Evolutionary conservation across 2,113 vertebrate genomes (phyloP), one percentile per base, ranked within the genome.

Genomic region (Corvus moneduloides): DNA sequence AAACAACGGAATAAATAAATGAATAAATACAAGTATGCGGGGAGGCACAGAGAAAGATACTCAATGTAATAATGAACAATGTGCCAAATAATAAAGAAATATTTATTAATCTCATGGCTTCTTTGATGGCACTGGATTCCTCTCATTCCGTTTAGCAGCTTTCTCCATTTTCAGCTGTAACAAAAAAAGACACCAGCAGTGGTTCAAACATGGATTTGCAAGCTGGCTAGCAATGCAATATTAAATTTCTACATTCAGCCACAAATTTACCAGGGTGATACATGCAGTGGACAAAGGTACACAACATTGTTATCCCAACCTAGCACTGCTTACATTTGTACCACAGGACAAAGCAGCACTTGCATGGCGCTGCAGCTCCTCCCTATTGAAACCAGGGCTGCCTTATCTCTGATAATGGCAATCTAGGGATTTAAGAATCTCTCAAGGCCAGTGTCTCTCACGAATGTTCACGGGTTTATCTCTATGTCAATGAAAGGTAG

Each of bases 111-210:
- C 19, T 94, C 59, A 88, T 44, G 58, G 62, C 51, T 97, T 96
- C 87, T 97, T 96, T 74, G 95, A 51, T 41, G 84, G 46, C n/a
- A 55, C 37, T 20, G 90, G 67, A 63, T 48, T 88, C 92, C 82
- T 96, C 89, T 92, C 95, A 89, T 96, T 97, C 66, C 12, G 4
- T 73, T 98, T 97, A 81, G 90, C 93, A 90, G 89, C 89, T 81
- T 97, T 98, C 91, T 97, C 98, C 94, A 96, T 95, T 97, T 98
- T 98, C 87, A 98, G 82, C 98, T 98, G 95, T 87, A 97, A 97
- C 61, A 83, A 81, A 90, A 58, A 95, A 37, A 96, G 72, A 78
- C 59, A 93, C 9, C 33, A 75, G 26, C 33, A 77, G 26, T 11
- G 26, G 11, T 44, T 79, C 44, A 89, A 83, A 37, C 28, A n/a